Evolutionary conservation across 2,888 invertebrate species (phyloP), one percentile per base, ranked within the genome.

Genomic region (Marasmarcha lunaedactyla): DNA sequence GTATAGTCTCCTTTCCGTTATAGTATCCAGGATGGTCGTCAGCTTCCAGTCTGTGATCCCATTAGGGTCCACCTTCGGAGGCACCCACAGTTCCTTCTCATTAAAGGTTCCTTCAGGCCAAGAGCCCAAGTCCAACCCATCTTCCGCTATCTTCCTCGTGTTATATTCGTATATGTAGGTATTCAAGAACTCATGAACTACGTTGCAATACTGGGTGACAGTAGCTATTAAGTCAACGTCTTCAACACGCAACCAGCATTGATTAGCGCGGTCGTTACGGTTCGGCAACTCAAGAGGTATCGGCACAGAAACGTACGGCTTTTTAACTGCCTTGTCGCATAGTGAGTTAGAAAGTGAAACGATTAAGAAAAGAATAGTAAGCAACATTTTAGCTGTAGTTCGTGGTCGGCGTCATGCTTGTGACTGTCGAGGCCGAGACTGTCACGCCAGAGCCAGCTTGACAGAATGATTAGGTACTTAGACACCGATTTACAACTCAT

Each of bases 381-480:
- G 49, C 66, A 78, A 77, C 81, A 81, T 81, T 79, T 78, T 81
- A 69, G 64, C 64, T 70, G 79, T 77, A 57, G 57, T 57, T 54
- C 57, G 56, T 52, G 46, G 52, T 37, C 71, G 59, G 56, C 65
- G 69, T 63, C 76, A 79, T 79, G 68, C 62, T 72, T 62, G 62
- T 50, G 64, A 81, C 79, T 83, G 64, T 54, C 58, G 64, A 63
- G 67, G 54, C 57, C 47, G 57, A 10, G 14, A 15, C 51, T 54
- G 54, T 61, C 52, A 60, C 54, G 57, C 66, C 69, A 72, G 9
- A 71, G 71, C 63, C 57, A 59, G 61, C 55, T 69, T 62, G 64
- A 62, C 60, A 55, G 61, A 67, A 69, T 63, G 64, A 71, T 62
- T 69, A 63, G 61, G 61, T 69, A 61, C 62, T 62, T 69, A 63